Base-by-base conservation (phyloP, 2,888 invertebrate species). In the Campoletis raptor region DNA sequence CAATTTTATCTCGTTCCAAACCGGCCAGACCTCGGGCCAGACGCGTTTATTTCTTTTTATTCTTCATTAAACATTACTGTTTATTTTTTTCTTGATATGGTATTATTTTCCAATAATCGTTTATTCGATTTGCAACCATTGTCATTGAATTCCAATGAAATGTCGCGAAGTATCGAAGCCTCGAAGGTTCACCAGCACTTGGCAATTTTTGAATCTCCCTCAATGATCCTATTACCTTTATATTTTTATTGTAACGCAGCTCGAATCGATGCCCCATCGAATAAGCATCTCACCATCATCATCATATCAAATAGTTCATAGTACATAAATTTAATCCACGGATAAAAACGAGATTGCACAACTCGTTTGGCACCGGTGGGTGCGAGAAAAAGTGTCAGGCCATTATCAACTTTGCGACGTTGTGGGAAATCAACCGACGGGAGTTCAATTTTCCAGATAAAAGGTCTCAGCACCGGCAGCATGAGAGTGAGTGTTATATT, bases 341-440 rank as follows among this genome's bases (percentile, higher is more conserved):
- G 70, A 86, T 85, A 83, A 74, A 83, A 89, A 80, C 72, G 83
- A 79, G 81, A 87, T 87, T 76, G 85, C 78, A 57, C 83, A 66
- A 84, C 83, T 87, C 86, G 78, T 85, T 86, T 82, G 83, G 83
- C 79, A 73, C 6, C 30, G 9, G 45, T 12, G 36, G 18, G 21
- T 2, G 40, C 73, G 40, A 73, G 61, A 36, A 66, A 67, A 24
- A 52, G 70, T 45, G 40, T 54, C 37, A 42, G n/a, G 48, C 66
- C 37, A 70, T 78, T 72, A 81, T 80, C 80, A 80, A 80, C 70
- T 70, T 70, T 61, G 74, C 70, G 85, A 80, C 85, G 81, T 87
- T 85, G 78, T 87, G 87, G 88, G 87, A 89, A 89, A 89, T 89
- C 89, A 89, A 88, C 74, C 83, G 86, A 79, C 72, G 78, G 72